A percentile compares a stretch with the other conserved stretches of the same genome.
Evolutionary conservation across 2,888 invertebrate species (phyloP).

Genomic region (Spisula subtruncata): DNA sequence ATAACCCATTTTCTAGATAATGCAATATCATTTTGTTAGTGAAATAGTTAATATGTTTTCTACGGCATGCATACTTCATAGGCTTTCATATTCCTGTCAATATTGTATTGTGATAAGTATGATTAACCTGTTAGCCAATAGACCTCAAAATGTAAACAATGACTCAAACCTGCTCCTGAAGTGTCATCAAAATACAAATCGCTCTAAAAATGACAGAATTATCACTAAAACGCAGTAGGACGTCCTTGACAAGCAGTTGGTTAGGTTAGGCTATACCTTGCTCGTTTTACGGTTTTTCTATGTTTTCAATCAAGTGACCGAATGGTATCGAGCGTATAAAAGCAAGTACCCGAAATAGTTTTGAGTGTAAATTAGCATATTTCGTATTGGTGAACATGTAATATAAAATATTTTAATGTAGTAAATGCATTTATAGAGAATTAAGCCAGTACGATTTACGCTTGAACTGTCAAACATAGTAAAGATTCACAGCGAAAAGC

Average conservation of each 20-base stretch:
- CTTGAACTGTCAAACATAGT: conserved; percentile 39
- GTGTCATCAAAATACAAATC: conserved; percentile 17
- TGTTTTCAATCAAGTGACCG: conserved; percentile 27
- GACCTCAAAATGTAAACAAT: conserved; percentile 28
- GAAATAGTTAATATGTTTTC: too few relatives aligned
- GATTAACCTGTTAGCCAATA: conserved; percentile 5
- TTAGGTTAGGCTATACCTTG: neutral
- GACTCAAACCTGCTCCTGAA: conserved; percentile 14
- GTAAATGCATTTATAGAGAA: conserved; percentile 52
- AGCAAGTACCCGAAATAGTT: conserved; percentile 33
- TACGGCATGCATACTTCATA: too few relatives aligned
- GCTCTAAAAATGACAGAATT: conserved; percentile 30
- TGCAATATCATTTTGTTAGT: too few relatives aligned
- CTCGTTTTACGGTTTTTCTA: conserved; percentile 17
- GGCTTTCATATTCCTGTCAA: too few relatives aligned
- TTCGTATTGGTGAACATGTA: conserved; percentile 47
- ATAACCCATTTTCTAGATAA: too few relatives aligned
- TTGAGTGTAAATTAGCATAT: conserved; percentile 32
- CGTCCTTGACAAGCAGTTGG: neutral
- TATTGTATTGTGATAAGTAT: neutral
- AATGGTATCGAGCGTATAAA: neutral
- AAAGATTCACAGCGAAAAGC: conserved; percentile 13
- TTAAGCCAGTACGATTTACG: conserved; percentile 45
- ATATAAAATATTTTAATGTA: conserved; percentile 54
- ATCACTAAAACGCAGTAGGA: conserved; percentile 23